A percentile compares a stretch with the other conserved stretches of the same genome.
phyloP scores from a whole-genome alignment of 2,888 invertebrate species.

The Gisinianus flammeolus region DNA sequence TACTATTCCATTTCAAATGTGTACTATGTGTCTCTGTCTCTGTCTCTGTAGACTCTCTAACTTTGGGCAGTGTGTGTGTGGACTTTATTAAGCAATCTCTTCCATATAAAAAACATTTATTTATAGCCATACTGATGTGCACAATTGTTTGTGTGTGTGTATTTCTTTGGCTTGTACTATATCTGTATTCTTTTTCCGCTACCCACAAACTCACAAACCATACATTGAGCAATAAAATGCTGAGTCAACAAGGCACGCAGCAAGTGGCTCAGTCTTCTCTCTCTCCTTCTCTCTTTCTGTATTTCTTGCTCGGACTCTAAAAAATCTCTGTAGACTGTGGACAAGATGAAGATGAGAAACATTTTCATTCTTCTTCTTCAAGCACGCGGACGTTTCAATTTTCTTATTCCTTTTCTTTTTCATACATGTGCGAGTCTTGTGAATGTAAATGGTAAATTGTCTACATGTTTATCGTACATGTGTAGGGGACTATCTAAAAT shows the following conservation, averaged over 20 bases:
- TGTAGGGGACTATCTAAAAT: not conserved
- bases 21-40: not conserved
- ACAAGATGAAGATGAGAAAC: conserved; percentile 29
- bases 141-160: not conserved
- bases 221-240: conserved; percentile 39
- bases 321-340: not conserved
- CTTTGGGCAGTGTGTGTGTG: too few relatives aligned
- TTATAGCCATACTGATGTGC: too few relatives aligned
- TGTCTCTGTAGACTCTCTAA: too few relatives aligned
- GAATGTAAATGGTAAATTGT: not conserved
- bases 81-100: not conserved
- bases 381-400: conserved; percentile 41
- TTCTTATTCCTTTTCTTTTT: not conserved
- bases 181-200: not conserved
- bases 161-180: not conserved
- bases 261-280: conserved; percentile 19
- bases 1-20: not conserved
- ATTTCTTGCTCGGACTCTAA: not conserved
- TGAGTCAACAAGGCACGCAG: conserved; percentile 48
- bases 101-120: too few relatives aligned
- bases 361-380: conserved; percentile 41
- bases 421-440: not conserved
- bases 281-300: not conserved
- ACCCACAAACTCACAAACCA: not conserved
- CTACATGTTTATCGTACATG: not conserved